Base-by-base conservation (phyloP, 2,888 invertebrate species). In the Drosophila lacicola region DNA sequence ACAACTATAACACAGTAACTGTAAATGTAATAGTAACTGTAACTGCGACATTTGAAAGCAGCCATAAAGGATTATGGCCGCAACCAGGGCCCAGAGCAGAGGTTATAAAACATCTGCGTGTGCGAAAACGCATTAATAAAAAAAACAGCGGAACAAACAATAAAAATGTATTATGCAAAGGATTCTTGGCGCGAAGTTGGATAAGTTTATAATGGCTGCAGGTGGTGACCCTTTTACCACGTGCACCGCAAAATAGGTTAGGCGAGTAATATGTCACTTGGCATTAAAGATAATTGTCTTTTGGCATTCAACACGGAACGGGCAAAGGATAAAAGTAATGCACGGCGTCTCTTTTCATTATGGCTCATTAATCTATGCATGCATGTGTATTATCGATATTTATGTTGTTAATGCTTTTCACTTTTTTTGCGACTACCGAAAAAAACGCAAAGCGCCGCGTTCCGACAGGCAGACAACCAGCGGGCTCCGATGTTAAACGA, bases 401-500 rank as follows among this genome's bases (percentile, higher is more conserved):
- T 9, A 53, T 29, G 14, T 33, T 34, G 21, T 36, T 63, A 46
- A 42, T 54, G 42, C 33, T 51, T 54, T 29, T 42, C 58, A 44
- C 67, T 62, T 65, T 60, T 19, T 65, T 65, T 62, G 17, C 17
- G 9, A 45, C 49, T 69, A 63, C 65, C 63, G 56, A 74, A 61
- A 68, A 58, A 65, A 74, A 37, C 46, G 61, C 74, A 37, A 81
- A 37, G 63, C 69, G 66, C 81, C 68, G 44, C 55, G 58, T 53
- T 37, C 49, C 67, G 56, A 62, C 44, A 25, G 69, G 41, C 73
- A 75, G 54, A 39, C 60, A 54, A 81, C 77, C 83, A 77, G 73
- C 75, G 62, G 70, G 80, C 69, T 75, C 68, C 78, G 69, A 79
- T 79, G 89, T 72, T 65, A 78, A 87, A 86, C 80, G 83, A 83